These are phyloP conservation scores for Drosophila tani DNA, from an alignment of 1,140 invertebrate genomes.

Conservation along the genomic window DNA sequence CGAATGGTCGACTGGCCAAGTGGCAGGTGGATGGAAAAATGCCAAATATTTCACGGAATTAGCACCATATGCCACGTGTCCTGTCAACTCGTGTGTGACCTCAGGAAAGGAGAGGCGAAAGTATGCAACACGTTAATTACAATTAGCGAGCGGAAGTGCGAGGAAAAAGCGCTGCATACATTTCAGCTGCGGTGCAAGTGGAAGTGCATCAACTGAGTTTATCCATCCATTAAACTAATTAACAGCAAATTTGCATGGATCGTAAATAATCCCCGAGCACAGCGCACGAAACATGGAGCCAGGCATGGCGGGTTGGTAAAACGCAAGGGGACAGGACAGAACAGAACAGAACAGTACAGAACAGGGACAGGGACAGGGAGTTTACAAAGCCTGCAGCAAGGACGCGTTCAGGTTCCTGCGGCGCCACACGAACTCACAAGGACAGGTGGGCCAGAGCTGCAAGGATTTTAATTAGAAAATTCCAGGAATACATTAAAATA, in stretches of 20 bases:
- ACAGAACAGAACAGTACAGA: constrained; percentile 1
- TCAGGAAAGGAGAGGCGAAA: constrained; percentile 21
- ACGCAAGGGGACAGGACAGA: too few species aligned
- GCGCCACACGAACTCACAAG: constrained; percentile 32
- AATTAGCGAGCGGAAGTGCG: constrained; percentile 77
- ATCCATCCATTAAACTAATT: constrained; percentile 84
- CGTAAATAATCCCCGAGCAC: constrained; percentile 79
- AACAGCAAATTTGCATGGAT: constrained; percentile 84
- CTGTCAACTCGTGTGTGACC: constrained; percentile 15
- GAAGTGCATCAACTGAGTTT: constrained; percentile 79
- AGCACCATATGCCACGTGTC: constrained; percentile 37
- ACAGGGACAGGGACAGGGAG: constrained; percentile 1
- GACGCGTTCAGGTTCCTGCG: constrained; percentile 50
- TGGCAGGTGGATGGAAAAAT: constrained; percentile 13
- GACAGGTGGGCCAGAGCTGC: constrained; percentile 57
- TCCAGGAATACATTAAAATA: constrained; percentile 74
- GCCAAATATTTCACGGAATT: constrained; percentile 27
- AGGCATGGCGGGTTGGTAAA: too few species aligned
- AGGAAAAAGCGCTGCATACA: constrained; percentile 51
- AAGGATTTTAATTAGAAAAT: constrained; percentile 83
- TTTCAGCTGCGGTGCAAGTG: constrained; percentile 36
- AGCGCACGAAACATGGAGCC: constrained; percentile 1
- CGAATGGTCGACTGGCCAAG: background rate
- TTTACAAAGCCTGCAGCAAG: constrained; percentile 47
- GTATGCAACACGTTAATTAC: constrained; percentile 82